Percentiles rank a stretch among this genome's conserved stretches.
These are phyloP conservation scores for Lepus americanus DNA, from an alignment of 2,113 vertebrate genomes.

Conservation along the genomic window DNA sequence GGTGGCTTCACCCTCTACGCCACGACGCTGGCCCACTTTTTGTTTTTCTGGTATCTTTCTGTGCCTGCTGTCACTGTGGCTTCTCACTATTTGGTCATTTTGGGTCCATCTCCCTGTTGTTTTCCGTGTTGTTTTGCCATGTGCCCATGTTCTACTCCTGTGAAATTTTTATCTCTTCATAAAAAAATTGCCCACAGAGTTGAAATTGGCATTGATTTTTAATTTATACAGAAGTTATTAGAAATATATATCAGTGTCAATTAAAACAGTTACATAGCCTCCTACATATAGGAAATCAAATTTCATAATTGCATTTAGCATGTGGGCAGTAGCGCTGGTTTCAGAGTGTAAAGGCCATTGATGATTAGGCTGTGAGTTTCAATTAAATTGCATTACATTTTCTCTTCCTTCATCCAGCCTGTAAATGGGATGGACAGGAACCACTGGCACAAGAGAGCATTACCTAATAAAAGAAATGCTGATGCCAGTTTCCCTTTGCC, in stretches of 20 bases:
- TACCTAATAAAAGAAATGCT: neutral
- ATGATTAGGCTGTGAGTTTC: slow-evolving; percentile 79
- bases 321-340: slow-evolving; percentile 60
- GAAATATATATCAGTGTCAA: slow-evolving; percentile 88
- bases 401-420: slow-evolving; percentile 26
- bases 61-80: no score
- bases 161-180: slow-evolving; percentile 67
- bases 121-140: slow-evolving; percentile 32
- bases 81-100: no score
- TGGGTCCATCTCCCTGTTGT: neutral
- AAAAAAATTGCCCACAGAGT: slow-evolving; percentile 73
- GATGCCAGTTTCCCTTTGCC: neutral
- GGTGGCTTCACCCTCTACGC: no score
- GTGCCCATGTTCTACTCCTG: slow-evolving; percentile 9
- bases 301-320: slow-evolving; percentile 84
- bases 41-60: no score
- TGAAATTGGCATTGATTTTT: slow-evolving; percentile 87
- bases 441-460: slow-evolving; percentile 8
- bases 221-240: slow-evolving; percentile 86
- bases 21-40: no score
- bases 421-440: slow-evolving; percentile 65
- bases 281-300: slow-evolving; percentile 85
- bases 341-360: slow-evolving; percentile 77
- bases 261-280: slow-evolving; percentile 84
- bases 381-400: slow-evolving; percentile 75